Percentiles rank a stretch among this genome's conserved stretches.
These are phyloP conservation scores for Platerodrilus igneus DNA, from an alignment of 2,888 invertebrate genomes.

Conservation along the genomic window DNA sequence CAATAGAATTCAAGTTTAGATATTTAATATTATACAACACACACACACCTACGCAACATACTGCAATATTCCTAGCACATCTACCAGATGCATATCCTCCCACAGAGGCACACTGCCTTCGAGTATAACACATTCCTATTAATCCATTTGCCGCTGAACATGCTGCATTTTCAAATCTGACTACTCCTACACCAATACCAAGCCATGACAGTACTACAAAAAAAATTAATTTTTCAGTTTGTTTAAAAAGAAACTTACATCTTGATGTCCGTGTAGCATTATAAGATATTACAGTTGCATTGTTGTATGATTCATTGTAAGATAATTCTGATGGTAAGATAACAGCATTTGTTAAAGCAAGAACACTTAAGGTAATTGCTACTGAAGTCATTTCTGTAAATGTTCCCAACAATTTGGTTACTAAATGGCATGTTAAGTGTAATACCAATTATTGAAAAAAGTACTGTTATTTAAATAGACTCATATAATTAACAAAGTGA, in stretches of 20 bases:
- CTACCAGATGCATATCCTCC: constrained; percentile 68
- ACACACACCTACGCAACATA: constrained; percentile 71
- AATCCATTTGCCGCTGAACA: constrained; percentile 63
- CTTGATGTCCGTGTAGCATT: constrained; percentile 1
- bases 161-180: constrained; percentile 70
- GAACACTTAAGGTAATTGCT: no score
- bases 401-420: no score
- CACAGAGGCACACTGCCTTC: constrained; percentile 65
- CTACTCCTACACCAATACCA: constrained; percentile 51
- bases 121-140: constrained; percentile 73
- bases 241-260: constrained; percentile 8
- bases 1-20: neutral
- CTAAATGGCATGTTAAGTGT: no score
- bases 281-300: no score
- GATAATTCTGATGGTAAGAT: no score
- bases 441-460: no score
- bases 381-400: no score
- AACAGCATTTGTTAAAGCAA: no score
- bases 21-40: neutral
- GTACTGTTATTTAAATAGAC: no score
- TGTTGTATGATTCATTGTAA: no score
- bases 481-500: no score
- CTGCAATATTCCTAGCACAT: constrained; percentile 69
- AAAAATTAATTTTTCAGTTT: neutral
- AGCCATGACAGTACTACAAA: constrained; percentile 13